phyloP scores from a whole-genome alignment of 2,888 invertebrate genomes.

The Boloria euphrosyne region DNA sequence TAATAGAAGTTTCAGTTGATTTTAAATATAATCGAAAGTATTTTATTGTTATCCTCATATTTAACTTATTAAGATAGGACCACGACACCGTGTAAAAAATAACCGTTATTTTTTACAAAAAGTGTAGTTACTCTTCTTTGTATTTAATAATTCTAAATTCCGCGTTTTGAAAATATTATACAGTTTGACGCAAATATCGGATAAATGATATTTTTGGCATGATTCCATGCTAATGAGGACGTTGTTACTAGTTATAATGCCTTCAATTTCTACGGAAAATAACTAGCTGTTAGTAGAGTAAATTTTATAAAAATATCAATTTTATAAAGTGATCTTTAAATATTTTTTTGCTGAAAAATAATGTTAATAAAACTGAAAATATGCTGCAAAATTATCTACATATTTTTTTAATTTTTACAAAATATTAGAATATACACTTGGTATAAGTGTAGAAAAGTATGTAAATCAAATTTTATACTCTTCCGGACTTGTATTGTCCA shows the following conservation, averaged over 20 bases:
- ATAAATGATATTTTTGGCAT: conserved; percentile 44
- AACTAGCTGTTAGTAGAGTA: not conserved
- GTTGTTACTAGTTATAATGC: conserved; percentile 40
- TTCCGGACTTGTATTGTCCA: conserved; percentile 21
- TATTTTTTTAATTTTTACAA: not conserved
- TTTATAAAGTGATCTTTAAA: not conserved
- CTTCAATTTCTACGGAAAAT: conserved; percentile 34
- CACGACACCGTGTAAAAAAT: too few species aligned
- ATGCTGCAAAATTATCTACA: not conserved
- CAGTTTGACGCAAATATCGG: conserved; percentile 51
- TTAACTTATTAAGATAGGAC: too few species aligned
- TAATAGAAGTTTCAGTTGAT: too few species aligned
- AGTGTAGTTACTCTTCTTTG: conserved; percentile 6
- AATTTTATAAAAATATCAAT: conserved; percentile 2
- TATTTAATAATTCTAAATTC: conserved; percentile 16
- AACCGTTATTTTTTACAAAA: not conserved
- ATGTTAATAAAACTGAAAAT: not conserved
- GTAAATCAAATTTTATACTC: conserved; percentile 22
- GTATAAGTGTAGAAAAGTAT: not conserved
- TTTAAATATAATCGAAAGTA: too few species aligned
- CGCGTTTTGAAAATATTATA: conserved; percentile 43
- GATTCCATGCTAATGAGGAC: conserved; percentile 44
- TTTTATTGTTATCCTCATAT: too few species aligned
- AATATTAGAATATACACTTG: not conserved
- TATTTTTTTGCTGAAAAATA: not conserved